phyloP scores from a whole-genome alignment of 2,888 invertebrate genomes.

The Helobdella robusta region DNA sequence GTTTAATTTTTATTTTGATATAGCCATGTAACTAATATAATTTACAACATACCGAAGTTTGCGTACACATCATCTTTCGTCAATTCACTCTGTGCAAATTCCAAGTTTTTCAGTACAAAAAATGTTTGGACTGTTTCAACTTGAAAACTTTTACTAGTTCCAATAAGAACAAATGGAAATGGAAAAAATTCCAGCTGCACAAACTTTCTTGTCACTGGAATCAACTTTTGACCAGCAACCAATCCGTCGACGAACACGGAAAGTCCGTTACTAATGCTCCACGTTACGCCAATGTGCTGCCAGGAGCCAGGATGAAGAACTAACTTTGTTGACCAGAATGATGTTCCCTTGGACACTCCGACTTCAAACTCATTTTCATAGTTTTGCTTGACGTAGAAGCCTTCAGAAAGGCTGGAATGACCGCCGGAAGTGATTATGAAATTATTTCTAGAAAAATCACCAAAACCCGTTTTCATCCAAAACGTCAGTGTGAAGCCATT shows the following conservation, averaged over 20 bases:
- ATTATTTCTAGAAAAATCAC: constrained; percentile 31
- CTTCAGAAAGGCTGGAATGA: constrained; percentile 39
- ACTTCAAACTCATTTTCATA: constrained; percentile 42
- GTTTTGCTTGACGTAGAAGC: constrained; percentile 40
- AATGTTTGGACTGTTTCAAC: not conserved
- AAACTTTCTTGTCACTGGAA: constrained; percentile 28
- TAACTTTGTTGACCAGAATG: constrained; percentile 38
- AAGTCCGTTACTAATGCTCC: constrained; percentile 28
- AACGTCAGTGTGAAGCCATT: constrained; percentile 40
- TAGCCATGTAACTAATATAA: not conserved
- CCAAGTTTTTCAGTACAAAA: constrained; percentile 8
- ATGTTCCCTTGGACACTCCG: constrained; percentile 37
- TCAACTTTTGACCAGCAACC: constrained; percentile 14
- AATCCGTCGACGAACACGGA: constrained; percentile 40
- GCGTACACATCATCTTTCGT: constrained; percentile 6
- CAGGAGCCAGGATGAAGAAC: constrained; percentile 34
- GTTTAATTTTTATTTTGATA: not conserved
- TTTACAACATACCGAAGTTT: constrained; percentile 9
- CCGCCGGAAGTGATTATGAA: constrained; percentile 42
- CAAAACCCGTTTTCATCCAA: constrained; percentile 36
- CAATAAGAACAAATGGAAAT: constrained; percentile 29
- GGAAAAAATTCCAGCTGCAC: constrained; percentile 30
- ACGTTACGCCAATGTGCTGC: constrained; percentile 36
- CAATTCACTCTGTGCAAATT: not conserved
- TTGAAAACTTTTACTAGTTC: constrained; percentile 28